Conservation (phyloP, 2,113 vertebrate species). For the Bujurquina vittata region DNA sequence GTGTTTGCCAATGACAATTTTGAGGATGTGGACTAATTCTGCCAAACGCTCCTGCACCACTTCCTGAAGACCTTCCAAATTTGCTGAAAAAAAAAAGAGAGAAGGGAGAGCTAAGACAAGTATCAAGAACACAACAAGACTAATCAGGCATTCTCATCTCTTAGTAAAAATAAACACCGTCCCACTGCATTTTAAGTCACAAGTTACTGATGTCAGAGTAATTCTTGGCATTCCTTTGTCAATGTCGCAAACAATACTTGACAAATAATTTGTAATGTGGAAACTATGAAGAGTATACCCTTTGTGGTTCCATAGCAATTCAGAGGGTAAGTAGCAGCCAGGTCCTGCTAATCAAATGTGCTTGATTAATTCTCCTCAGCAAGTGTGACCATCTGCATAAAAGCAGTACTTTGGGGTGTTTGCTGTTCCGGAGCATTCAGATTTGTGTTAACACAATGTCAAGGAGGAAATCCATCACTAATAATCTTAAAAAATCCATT, state of each 20-base stretch:
- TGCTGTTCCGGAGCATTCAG: too few species aligned
- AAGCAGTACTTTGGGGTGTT: too few species aligned
- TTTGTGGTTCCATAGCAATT: too few species aligned
- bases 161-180: neutral
- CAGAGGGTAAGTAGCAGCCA: too few species aligned
- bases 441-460: too few species aligned
- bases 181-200: neutral
- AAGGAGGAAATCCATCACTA: too few species aligned
- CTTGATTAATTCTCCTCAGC: too few species aligned
- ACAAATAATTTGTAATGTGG: neutral
- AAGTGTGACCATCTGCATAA: too few species aligned
- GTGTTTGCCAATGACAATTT: constrained; percentile 91
- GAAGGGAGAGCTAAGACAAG: neutral
- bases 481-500: too few species aligned
- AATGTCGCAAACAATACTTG: neutral
- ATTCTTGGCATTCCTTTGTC: constrained; percentile 44
- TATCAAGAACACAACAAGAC: neutral
- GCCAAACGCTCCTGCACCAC: constrained; percentile 88
- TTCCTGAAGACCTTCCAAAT: constrained; percentile 82
- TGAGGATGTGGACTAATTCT: constrained; percentile 89
- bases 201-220: neutral
- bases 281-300: neutral
- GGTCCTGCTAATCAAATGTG: too few species aligned
- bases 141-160: constrained; percentile 11
- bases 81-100: constrained; percentile 68